Base-by-base conservation (phyloP, 1,140 invertebrate species). In the Hestina assimilis region DNA sequence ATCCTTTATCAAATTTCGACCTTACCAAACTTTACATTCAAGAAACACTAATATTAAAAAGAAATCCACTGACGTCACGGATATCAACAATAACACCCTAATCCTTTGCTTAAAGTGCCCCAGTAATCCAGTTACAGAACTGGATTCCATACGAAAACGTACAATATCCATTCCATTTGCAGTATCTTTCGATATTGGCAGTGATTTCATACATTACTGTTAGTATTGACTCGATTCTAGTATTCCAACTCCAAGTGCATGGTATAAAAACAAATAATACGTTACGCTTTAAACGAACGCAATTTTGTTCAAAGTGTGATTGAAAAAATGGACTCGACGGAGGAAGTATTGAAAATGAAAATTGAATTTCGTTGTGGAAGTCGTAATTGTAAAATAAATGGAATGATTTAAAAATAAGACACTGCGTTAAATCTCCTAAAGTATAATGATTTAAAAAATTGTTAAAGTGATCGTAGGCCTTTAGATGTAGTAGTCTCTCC, bases 121-220 rank as follows among this genome's bases (percentile, higher is more conserved):
- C 5, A 1, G 31, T 14, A 47, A 66, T 62, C 28, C 31, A 33
- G 53, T 38, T 19, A 53, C 21, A 46, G 46, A 55, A 33, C 46
- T 48, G 29, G 59, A n/a, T n/a, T n/a, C 62, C 45, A 56, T 62
- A 48, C 56, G 61, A 62, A 42, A 54, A 46, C 45, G 61, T 53
- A 59, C 66, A 59, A 68, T 71, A 46, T 66, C 72, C 60, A 69
- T 75, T 78, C 63, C 63, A 75, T 78, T 77, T 74, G 72, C 72
- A 78, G 64, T 77, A 74, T 72, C 69, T 72, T 58, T 63, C 59
- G 57, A 43, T 73, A 75, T 69, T 59, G 55, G 48, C 48, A 42
- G 54, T 65, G 72, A 72, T 74, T 76, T 76, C 59, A 63, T 60
- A 68, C 57, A 20, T 11, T 3, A 28, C 24, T 17, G 15, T 29